A percentile compares a stretch with the other conserved stretches of the same genome.
phyloP scores from a whole-genome alignment of 2,888 invertebrate genomes.

The Apamea anceps region DNA sequence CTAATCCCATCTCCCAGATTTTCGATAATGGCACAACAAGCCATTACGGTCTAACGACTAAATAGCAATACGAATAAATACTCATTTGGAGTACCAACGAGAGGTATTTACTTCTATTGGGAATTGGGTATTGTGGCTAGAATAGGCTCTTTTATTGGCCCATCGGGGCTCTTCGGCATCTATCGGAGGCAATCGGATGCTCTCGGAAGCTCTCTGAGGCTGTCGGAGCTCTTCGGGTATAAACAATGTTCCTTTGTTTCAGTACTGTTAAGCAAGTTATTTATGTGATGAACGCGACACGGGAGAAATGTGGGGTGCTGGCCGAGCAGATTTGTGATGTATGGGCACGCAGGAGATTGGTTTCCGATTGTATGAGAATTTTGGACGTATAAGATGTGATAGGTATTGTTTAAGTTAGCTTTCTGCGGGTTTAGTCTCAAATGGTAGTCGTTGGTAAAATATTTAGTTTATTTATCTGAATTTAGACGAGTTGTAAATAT shows the following conservation, averaged over 20 bases:
- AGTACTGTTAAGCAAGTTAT: constrained; percentile 68
- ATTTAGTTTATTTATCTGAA: too few species aligned
- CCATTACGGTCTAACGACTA: constrained; percentile 39
- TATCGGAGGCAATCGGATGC: constrained; percentile 43
- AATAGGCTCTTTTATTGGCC: constrained; percentile 77
- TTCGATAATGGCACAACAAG: constrained; percentile 43
- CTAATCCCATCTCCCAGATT: constrained; percentile 54
- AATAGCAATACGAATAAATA: constrained; percentile 57
- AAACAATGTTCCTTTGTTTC: constrained; percentile 70
- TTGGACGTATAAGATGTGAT: constrained; percentile 6
- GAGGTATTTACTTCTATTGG: constrained; percentile 64
- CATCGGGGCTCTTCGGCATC: constrained; percentile 71
- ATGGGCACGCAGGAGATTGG: constrained; percentile 54
- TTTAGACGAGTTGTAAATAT: too few species aligned
- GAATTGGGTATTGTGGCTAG: constrained; percentile 60
- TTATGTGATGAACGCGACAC: constrained; percentile 67
- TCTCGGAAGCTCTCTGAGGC: constrained; percentile 36
- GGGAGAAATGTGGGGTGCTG: constrained; percentile 54
- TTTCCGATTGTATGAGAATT: constrained; percentile 53
- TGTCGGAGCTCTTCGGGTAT: constrained; percentile 65
- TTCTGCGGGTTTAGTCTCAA: neutral
- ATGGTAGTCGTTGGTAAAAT: too few species aligned
- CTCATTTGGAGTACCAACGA: constrained; percentile 53
- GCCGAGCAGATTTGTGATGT: constrained; percentile 56
- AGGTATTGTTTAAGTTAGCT: neutral